Conservation (phyloP, 64 coral and sea anemone species). For the Montipora sp. region DNA sequence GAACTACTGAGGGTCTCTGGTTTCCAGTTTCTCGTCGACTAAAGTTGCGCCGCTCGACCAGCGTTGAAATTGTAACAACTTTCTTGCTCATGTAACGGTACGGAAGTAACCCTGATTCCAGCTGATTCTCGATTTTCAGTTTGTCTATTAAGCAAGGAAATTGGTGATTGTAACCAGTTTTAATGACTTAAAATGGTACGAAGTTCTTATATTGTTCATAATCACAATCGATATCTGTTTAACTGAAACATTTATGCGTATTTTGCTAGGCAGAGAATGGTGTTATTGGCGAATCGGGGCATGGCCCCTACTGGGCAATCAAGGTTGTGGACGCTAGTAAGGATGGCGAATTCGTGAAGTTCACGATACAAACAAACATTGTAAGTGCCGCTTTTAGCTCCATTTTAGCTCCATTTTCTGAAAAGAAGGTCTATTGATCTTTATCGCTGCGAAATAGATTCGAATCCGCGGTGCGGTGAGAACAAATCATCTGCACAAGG, state of each 20-base stretch:
- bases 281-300: neutral
- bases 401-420: neutral
- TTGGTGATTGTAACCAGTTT: neutral
- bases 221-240: neutral
- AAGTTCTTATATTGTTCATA: neutral
- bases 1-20: too few relatives aligned
- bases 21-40: too few relatives aligned
- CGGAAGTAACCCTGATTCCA: neutral
- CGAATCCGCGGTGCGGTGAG: too few relatives aligned
- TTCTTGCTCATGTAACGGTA: neutral
- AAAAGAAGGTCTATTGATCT: neutral
- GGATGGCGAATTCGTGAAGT: conserved; percentile 81
- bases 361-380: conserved; percentile 78
- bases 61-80: too few relatives aligned
- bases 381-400: conserved; percentile 6
- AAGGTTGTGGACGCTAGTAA: conserved; percentile 84
- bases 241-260: neutral
- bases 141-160: neutral
- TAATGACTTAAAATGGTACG: conserved; percentile 40
- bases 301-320: neutral
- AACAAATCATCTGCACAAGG: too few relatives aligned
- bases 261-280: conserved; percentile 53
- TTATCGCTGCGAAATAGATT: neutral
- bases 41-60: too few relatives aligned
- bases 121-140: neutral